Percentiles rank a stretch among this genome's conserved stretches.
Conservation (phyloP, 2,888 invertebrate genomes). For the Chymomyza amoena region DNA sequence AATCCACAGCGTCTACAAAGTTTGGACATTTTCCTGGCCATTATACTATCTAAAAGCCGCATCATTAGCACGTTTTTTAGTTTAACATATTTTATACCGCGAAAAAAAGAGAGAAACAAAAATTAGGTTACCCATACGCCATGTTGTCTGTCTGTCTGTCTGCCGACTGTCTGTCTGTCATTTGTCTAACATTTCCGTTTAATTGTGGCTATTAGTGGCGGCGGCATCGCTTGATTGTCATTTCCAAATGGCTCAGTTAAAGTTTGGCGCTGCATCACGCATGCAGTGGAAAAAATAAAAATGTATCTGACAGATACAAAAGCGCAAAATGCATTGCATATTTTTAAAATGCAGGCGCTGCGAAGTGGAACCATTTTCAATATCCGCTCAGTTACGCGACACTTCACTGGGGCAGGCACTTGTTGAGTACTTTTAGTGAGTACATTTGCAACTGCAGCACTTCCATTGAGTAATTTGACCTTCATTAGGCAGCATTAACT, state of each 20-base stretch:
- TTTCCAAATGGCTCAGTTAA: slow-evolving; percentile 25
- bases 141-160: slow-evolving; percentile 28
- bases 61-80: not conserved
- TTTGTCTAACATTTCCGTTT: slow-evolving; percentile 30
- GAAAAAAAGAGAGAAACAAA: not conserved
- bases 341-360: slow-evolving; percentile 73
- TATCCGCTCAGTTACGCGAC: slow-evolving; percentile 76
- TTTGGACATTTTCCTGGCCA: not conserved
- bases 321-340: slow-evolving; percentile 27
- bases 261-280: not conserved
- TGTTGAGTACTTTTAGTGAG: slow-evolving; percentile 15
- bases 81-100: not conserved
- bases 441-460: slow-evolving; percentile 31
- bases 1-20: not conserved
- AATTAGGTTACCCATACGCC: slow-evolving; percentile 49
- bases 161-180: not conserved
- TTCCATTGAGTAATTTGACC: slow-evolving; percentile 37
- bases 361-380: slow-evolving; percentile 77
- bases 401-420: slow-evolving; percentile 43
- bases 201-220: slow-evolving; percentile 40
- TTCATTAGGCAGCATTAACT: slow-evolving; percentile 40
- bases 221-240: slow-evolving; percentile 16
- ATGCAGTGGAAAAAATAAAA: not conserved
- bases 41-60: not conserved
- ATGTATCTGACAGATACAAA: slow-evolving; percentile 32